phyloP scores from a whole-genome alignment of 2,113 vertebrate species.

The Stigmatopora nigra region DNA sequence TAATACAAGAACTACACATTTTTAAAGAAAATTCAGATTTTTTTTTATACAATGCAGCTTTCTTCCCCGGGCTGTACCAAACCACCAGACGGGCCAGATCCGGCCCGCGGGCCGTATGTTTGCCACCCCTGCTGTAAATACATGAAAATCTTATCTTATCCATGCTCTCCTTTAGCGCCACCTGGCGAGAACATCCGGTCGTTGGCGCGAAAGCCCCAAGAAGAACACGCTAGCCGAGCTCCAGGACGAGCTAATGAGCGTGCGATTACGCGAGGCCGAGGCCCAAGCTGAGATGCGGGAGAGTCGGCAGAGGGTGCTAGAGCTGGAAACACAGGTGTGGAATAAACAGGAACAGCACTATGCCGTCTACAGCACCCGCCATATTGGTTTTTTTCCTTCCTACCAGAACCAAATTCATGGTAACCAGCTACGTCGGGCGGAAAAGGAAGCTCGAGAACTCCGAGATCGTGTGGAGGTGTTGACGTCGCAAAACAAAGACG shows the following conservation, averaged over 20 bases:
- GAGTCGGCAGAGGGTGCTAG: slow-evolving; percentile 87
- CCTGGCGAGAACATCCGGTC: slow-evolving; percentile 82
- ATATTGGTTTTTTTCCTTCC: not conserved
- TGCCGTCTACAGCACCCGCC: no score
- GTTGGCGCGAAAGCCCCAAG: slow-evolving; percentile 89
- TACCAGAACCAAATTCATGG: slow-evolving; percentile 89
- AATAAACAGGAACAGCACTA: no score
- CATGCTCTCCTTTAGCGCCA: slow-evolving; percentile 72
- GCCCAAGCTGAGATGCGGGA: slow-evolving; percentile 88
- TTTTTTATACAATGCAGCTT: no score
- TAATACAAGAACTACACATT: no score
- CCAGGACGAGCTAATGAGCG: slow-evolving; percentile 95
- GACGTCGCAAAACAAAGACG: slow-evolving; percentile 83
- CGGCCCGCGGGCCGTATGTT: no score
- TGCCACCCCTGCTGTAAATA: no score
- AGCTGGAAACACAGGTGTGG: slow-evolving; percentile 90
- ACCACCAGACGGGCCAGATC: no score
- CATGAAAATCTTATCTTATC: not conserved
- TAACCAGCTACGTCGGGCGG: slow-evolving; percentile 87
- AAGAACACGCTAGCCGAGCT: slow-evolving; percentile 87
- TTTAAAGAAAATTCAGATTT: no score
- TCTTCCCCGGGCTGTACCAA: no score
- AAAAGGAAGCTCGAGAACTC: slow-evolving; percentile 75
- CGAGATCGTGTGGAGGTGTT: slow-evolving; percentile 79
- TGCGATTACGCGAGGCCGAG: slow-evolving; percentile 88